Evolutionary conservation across 2,113 vertebrate genomes (phyloP).

Genomic region (Aramus guarauna): DNA sequence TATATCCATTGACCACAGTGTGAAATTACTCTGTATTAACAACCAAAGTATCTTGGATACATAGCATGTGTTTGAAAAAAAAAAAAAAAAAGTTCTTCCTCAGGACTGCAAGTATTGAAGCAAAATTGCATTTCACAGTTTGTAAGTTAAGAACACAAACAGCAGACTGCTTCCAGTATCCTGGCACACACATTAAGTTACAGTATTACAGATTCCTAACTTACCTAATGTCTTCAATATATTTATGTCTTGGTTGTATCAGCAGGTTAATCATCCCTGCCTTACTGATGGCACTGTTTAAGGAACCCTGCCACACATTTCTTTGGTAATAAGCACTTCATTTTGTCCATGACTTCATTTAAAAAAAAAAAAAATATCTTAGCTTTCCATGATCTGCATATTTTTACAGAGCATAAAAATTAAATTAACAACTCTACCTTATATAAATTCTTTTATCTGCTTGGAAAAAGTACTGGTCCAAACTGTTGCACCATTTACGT

Average conservation of each 20-base stretch:
- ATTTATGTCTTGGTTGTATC: conserved; percentile 14
- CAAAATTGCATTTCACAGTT: not conserved
- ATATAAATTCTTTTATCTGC: conserved; percentile 22
- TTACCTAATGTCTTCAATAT: not conserved
- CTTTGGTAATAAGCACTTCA: conserved; percentile 21
- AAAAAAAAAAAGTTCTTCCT: not conserved
- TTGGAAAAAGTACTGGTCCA: not conserved
- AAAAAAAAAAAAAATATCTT: not conserved
- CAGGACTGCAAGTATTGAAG: not conserved
- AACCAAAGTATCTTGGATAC: not conserved
- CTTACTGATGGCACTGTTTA: not conserved
- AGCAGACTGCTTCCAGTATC: not conserved
- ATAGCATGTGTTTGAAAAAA: not conserved
- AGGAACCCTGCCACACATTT: not conserved
- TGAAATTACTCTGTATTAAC: not conserved
- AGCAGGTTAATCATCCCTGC: not conserved
- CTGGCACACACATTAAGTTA: not conserved
- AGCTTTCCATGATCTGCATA: not conserved
- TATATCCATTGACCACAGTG: not conserved
- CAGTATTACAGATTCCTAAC: not conserved
- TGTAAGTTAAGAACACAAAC: not conserved
- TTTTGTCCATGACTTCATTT: conserved; percentile 31
- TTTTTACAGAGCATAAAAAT: not conserved
- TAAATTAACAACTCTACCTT: not conserved
- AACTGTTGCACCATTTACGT: not conserved